These are phyloP conservation scores for Himalopsyche tibetana DNA, from an alignment of 2,888 invertebrate species.

Conservation along the genomic window DNA sequence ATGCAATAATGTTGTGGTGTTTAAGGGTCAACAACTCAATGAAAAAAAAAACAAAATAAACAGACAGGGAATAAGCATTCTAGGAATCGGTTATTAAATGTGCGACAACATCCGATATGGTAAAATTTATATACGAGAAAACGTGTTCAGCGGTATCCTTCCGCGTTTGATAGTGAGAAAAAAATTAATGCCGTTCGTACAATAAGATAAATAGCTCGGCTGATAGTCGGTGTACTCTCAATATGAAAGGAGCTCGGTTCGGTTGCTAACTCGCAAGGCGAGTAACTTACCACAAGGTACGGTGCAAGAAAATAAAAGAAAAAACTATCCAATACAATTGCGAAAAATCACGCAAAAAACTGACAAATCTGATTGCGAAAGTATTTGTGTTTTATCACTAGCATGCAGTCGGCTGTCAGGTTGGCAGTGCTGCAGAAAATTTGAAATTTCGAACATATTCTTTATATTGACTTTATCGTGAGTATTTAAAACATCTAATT, in stretches of 20 bases:
- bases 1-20: background rate
- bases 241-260: constrained; percentile 50
- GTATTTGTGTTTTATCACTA: background rate
- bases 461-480: background rate
- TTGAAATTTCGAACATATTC: constrained; percentile 18
- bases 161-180: constrained; percentile 26
- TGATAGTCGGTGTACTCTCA: constrained; percentile 46
- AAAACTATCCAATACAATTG: background rate
- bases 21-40: constrained; percentile 8
- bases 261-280: constrained; percentile 2
- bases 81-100: background rate
- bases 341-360: background rate
- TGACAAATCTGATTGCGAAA: too few relatives aligned
- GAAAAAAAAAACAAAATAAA: background rate
- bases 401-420: background rate
- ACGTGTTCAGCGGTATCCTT: constrained; percentile 25
- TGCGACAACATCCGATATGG: constrained; percentile 26
- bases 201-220: constrained; percentile 56
- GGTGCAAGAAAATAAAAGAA: constrained; percentile 17
- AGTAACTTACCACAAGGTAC: constrained; percentile 2
- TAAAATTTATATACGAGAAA: constrained; percentile 16
- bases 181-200: constrained; percentile 43
- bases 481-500: background rate
- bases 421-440: background rate
- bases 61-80: background rate